Evolutionary conservation across 2,888 invertebrate genomes (phyloP).

Genomic region (Pilophorus perplexus): DNA sequence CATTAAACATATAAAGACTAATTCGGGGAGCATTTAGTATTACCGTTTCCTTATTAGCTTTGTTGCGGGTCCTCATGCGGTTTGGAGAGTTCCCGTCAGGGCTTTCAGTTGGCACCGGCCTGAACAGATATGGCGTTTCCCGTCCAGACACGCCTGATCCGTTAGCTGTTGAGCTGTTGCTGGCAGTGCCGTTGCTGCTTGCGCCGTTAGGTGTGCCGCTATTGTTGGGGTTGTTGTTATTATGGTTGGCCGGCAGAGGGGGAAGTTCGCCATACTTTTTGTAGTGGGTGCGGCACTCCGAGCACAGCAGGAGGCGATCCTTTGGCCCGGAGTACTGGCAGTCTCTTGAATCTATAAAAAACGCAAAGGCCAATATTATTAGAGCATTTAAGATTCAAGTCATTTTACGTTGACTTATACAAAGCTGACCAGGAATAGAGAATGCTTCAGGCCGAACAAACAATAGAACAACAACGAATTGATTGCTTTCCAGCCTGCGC

Average conservation of each 20-base stretch:
- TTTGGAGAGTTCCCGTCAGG: constrained; percentile 70
- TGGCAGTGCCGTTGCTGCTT: constrained; percentile 45
- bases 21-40: no score
- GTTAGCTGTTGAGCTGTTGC: constrained; percentile 17
- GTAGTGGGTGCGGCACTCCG: constrained; percentile 70
- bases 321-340: constrained; percentile 63
- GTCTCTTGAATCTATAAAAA: constrained; percentile 61
- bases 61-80: constrained; percentile 84
- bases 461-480: no score
- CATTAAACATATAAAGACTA: no score
- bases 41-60: constrained; percentile 69
- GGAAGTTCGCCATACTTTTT: constrained; percentile 76
- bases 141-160: constrained; percentile 37
- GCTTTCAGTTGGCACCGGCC: constrained; percentile 60
- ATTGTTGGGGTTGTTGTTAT: constrained; percentile 44
- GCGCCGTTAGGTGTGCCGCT: constrained; percentile 47
- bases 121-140: constrained; percentile 54
- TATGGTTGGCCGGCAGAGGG: constrained; percentile 53
- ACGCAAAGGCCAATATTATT: no score
- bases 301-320: constrained; percentile 68
- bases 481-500: no score
- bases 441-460: no score
- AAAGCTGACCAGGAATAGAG: no score
- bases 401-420: no score
- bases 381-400: no score